Evolutionary conservation across 2,113 vertebrate species (phyloP).

Genomic region (Phrynocephalus versicolor): DNA sequence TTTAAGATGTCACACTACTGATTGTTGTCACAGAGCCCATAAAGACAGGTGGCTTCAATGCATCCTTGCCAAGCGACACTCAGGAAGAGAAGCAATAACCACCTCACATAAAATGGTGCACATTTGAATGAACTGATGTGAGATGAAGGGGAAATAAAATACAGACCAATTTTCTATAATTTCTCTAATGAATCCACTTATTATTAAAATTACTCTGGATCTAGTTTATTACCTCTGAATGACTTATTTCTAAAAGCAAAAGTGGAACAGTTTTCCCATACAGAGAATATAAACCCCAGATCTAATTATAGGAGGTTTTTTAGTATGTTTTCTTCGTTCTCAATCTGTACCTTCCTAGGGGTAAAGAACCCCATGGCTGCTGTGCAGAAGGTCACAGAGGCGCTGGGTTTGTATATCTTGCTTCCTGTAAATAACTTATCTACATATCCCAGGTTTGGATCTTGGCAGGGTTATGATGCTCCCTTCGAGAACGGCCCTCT

Average conservation of each 20-base stretch:
- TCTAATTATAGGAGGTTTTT: conserved; percentile 86
- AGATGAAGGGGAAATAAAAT: too few species aligned
- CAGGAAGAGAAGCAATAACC: too few species aligned
- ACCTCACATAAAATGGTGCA: too few species aligned
- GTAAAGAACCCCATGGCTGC: conserved; percentile 79
- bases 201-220: conserved; percentile 29
- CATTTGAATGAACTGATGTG: background rate
- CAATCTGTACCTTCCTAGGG: conserved; percentile 79
- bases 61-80: too few species aligned
- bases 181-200: conserved; percentile 18
- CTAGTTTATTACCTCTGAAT: conserved; percentile 50
- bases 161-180: too few species aligned
- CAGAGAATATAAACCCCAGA: conserved; percentile 74
- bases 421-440: conserved; percentile 74
- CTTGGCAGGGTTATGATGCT: conserved; percentile 56
- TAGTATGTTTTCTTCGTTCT: background rate
- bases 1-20: too few species aligned
- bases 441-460: conserved; percentile 75
- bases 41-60: too few species aligned
- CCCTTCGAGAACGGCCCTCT: conserved; percentile 49
- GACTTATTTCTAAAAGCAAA: conserved; percentile 54
- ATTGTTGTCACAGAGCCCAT: too few species aligned
- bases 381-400: conserved; percentile 76
- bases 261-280: conserved; percentile 71
- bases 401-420: conserved; percentile 67